Evolutionary conservation across 2,888 invertebrate species (phyloP), one percentile per base, ranked within the genome.

Genomic region (Ypsolopha sequella): DNA sequence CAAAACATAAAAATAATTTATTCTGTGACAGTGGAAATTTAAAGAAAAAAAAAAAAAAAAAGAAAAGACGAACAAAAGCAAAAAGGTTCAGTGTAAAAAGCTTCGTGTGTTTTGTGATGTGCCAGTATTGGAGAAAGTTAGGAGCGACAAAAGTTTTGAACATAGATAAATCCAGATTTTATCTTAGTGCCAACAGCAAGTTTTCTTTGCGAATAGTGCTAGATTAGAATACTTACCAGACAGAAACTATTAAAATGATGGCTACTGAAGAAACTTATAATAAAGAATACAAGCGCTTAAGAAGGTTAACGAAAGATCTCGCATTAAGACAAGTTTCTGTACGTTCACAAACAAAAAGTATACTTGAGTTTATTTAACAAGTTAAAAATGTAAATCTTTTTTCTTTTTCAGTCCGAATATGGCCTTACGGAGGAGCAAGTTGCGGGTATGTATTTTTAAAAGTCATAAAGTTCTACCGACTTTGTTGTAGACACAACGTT

Each of bases 401-500:
- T 60, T 53, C 56, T 39, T 60, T 80, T 92, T 87, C 90, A 95
- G 95, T 91, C 91, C 55, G 94, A 95, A 73, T 95, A 94, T 88
- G 95, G 95, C 64, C 90, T 95, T 58, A 92, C 94, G 52, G 95
- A 95, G 78, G 95, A 95, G 72, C 95, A 95, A 89, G 95, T 95
- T 58, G 94, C 94, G 76, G 93, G 93, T 93, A 87, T 85, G 59
- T 54, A 49, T 48, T 39, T 36, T 43, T 2, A 24, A 24, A 24
- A 24, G 24, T 24, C 24, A 24, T 24, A 24, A 24, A 24, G 24
- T 24, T 24, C 24, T 24, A 24, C 24, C 24, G 24, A 24, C 24
- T 24, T 24, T 24, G 24, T 24, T 24, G 24, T 24, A 24, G 24
- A 24, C 2, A 24, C 24, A 24, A 24, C 39, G 8, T 7, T 10